A percentile compares a stretch with the other conserved stretches of the same genome.
Evolutionary conservation across 2,113 vertebrate species (phyloP).

Genomic region (Takifugu bimaculatus): DNA sequence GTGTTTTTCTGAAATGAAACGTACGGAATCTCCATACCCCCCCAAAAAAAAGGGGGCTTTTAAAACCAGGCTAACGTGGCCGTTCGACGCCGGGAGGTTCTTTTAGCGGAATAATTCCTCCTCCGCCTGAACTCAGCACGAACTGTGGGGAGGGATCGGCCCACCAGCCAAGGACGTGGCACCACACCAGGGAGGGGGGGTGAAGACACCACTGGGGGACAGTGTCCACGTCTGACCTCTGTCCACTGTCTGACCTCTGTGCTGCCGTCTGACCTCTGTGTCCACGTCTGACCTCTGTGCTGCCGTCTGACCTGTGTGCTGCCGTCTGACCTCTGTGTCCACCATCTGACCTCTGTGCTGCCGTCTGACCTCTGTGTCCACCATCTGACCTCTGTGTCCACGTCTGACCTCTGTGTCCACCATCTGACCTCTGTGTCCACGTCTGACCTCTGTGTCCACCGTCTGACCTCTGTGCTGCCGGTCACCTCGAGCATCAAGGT

Average conservation of each 20-base stretch:
- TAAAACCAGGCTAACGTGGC: too few species aligned
- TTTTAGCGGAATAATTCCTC: constrained; percentile 3
- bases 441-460: constrained; percentile 15
- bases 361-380: too few species aligned
- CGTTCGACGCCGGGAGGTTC: too few species aligned
- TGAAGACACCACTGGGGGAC: too few species aligned
- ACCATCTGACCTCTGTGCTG: too few species aligned
- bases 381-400: too few species aligned
- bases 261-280: not conserved
- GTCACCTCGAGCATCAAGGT: constrained; percentile 42
- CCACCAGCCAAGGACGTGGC: constrained; percentile 18
- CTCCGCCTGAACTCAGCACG: constrained; percentile 16
- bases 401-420: too few species aligned
- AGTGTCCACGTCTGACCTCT: constrained; percentile 7
- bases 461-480: constrained; percentile 2
- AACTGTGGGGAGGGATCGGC: constrained; percentile 46
- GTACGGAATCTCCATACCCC: constrained; percentile 32
- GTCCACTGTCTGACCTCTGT: too few species aligned
- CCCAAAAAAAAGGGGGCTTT: constrained; percentile 7
- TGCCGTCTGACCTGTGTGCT: constrained; percentile 1
- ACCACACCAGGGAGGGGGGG: constrained; percentile 1
- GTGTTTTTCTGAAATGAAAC: constrained; percentile 29
- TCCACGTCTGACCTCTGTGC: not conserved
- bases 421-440: not conserved
- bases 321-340: not conserved